Percentiles rank a stretch among this genome's conserved stretches.
Evolutionary conservation across 2,113 vertebrate species (phyloP).

Genomic region (Taxidea taxus): DNA sequence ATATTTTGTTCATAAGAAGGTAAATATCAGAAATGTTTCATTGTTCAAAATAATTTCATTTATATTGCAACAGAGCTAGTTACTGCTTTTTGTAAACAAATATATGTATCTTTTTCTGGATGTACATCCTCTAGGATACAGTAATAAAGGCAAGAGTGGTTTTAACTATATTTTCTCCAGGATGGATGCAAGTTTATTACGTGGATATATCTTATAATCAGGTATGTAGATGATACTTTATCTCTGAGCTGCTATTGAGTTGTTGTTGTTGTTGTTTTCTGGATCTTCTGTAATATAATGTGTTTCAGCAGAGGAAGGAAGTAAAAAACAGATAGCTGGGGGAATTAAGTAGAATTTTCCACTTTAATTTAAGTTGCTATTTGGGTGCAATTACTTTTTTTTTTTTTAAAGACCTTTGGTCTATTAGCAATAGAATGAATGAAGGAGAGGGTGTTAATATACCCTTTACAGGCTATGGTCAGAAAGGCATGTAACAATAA

Average conservation of each 20-base stretch:
- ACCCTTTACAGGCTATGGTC: neutral
- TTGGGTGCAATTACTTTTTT: neutral
- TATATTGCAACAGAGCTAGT: neutral
- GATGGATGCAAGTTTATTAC: neutral
- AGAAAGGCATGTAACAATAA: neutral
- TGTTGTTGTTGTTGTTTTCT: neutral
- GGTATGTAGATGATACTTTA: neutral
- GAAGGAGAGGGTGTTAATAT: neutral
- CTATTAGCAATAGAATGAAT: neutral
- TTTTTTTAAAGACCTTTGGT: neutral
- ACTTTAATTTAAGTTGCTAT: slow-evolving; percentile 30
- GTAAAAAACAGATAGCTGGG: neutral
- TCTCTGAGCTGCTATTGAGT: neutral
- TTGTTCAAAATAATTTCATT: neutral
- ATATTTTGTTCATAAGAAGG: neutral
- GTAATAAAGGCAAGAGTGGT: neutral
- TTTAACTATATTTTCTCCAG: neutral
- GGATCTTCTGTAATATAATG: neutral
- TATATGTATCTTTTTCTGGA: neutral
- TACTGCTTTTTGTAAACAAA: neutral
- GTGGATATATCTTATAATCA: neutral
- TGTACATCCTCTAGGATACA: neutral
- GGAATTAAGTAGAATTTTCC: neutral
- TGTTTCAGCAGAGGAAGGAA: neutral
- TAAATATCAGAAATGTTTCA: neutral